Evolutionary conservation across 2,888 invertebrate genomes (phyloP), one percentile per base, ranked within the genome.

Genomic region (Zelleria hepariella): DNA sequence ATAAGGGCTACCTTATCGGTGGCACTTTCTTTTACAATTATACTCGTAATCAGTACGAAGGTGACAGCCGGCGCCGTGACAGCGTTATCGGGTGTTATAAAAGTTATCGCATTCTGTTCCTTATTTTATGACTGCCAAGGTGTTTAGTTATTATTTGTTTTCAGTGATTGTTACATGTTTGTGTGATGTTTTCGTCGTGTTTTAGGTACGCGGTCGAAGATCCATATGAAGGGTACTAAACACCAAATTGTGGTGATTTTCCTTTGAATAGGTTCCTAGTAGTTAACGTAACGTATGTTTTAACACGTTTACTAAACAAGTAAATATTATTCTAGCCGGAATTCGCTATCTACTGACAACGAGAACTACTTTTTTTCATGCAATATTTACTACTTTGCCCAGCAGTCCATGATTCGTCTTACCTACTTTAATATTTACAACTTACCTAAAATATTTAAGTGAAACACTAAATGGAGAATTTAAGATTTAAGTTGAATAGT

Each of bases 31-130:
- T n/a, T n/a, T n/a, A n/a, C n/a, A n/a, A n/a, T n/a, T n/a, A n/a
- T n/a, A n/a, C 91, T 98, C n/a, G 97, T 97, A 78, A 95, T 95
- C 77, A 93, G 93, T 76, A 82, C 94, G 68, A 93, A 92, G 20
- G 91, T 94, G 27, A 90, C 94, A 56, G 32, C 32, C 32, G 32
- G 32, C 32, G 32, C 5, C 32, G 32, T 0, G 20, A n/a, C 24
- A 23, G 32, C 32, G 27, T 42, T 25, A 24, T 25, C 27, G 20
- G 23, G 92, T 93, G 68, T 77, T 93, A 48, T 92, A 94, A 48
- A 51, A 58, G 58, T 49, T 27, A 59, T 60, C 20, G 10, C 8
- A 7, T 21, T 2, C 2, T 15, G 2, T 42, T 42, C 15, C 15
- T 42, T 42, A 42, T 42, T 42, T 42, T 42, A 7, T 42, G 10